Evolutionary conservation across 2,888 invertebrate genomes (phyloP).

Genomic region (Acanthopleura granulata): DNA sequence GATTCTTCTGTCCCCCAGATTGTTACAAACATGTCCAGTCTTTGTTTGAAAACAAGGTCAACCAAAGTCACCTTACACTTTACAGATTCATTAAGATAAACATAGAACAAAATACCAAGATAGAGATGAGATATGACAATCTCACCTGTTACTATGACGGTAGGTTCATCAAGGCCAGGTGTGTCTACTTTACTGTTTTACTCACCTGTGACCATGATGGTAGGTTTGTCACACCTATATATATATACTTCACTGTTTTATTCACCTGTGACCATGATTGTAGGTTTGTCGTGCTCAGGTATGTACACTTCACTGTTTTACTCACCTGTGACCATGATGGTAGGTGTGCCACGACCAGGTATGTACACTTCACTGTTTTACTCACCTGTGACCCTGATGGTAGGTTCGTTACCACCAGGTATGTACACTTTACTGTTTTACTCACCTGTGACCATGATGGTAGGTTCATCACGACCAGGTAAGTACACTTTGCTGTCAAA

Average conservation of each 20-base stretch:
- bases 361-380: not conserved
- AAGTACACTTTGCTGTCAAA: not conserved
- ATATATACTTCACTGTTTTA: not conserved
- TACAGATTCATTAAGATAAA: too few relatives aligned
- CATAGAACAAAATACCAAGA: too few relatives aligned
- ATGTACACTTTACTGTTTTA: slow-evolving; percentile 2
- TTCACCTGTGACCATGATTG: slow-evolving; percentile 35
- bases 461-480: slow-evolving; percentile 28
- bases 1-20: too few relatives aligned
- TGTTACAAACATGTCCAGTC: too few relatives aligned
- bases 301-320: not conserved
- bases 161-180: slow-evolving; percentile 27
- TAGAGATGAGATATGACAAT: too few relatives aligned
- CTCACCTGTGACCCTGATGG: slow-evolving; percentile 35
- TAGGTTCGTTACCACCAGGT: slow-evolving; percentile 27
- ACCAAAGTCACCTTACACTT: too few relatives aligned
- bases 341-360: slow-evolving; percentile 26
- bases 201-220: slow-evolving; percentile 36
- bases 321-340: slow-evolving; percentile 35
- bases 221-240: slow-evolving; percentile 26
- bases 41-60: too few relatives aligned
- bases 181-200: not conserved
- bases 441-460: slow-evolving; percentile 35
- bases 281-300: slow-evolving; percentile 27
- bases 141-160: slow-evolving; percentile 35